phyloP scores from a whole-genome alignment of 2,888 invertebrate genomes.

The Phorcus lineatus region DNA sequence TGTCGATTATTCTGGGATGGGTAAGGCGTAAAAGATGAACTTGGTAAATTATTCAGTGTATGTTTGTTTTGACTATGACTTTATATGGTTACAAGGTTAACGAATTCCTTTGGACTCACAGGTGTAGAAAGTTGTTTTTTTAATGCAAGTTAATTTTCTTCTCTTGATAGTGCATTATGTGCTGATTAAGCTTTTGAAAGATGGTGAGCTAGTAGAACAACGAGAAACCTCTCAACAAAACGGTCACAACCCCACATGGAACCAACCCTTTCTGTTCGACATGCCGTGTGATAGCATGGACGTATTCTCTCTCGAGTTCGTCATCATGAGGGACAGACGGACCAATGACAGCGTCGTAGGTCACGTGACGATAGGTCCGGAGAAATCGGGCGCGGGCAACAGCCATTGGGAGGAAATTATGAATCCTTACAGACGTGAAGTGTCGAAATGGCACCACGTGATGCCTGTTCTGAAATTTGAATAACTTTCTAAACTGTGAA shows the following conservation, averaged over 20 bases:
- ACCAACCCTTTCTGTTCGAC: constrained; percentile 67
- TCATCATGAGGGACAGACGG: constrained; percentile 57
- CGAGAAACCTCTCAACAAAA: constrained; percentile 53
- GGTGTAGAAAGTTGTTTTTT: no score
- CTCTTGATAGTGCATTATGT: constrained; percentile 56
- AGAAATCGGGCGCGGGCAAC: constrained; percentile 49
- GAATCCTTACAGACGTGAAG: constrained; percentile 51
- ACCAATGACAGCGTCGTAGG: constrained; percentile 64
- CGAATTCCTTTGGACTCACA: no score
- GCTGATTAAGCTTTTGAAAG: constrained; percentile 51
- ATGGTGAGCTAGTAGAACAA: constrained; percentile 42
- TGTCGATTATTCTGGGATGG: no score
- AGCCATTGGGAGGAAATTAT: constrained; percentile 62
- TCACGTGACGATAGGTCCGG: constrained; percentile 59
- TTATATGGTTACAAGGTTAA: no score
- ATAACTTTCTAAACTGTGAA: neutral
- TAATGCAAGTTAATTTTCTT: constrained; percentile 28
- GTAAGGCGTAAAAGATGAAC: no score
- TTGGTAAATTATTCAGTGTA: neutral
- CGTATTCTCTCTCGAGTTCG: constrained; percentile 56
- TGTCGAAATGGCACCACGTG: constrained; percentile 64
- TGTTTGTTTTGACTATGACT: no score
- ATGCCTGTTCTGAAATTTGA: constrained; percentile 51
- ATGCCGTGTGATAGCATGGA: constrained; percentile 41
- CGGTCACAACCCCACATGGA: constrained; percentile 63